Percentiles rank a stretch among this genome's conserved stretches.
Conservation (phyloP, 2,797 vertebrate genomes). For the Platalea minor region DNA sequence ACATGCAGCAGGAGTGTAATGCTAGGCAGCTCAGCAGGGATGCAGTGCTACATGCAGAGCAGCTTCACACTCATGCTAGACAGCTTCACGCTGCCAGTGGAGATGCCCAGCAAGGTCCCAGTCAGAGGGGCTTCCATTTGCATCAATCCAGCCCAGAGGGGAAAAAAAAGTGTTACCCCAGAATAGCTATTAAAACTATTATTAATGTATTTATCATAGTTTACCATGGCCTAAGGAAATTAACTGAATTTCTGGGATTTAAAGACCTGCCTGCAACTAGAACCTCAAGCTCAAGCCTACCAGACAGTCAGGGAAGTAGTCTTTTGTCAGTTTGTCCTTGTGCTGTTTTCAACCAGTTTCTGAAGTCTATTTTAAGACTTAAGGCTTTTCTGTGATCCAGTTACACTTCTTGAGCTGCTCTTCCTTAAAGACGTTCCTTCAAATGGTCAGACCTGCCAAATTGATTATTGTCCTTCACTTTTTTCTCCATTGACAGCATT, state of each 20-base stretch:
- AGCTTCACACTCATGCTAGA: no score
- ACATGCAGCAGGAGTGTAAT: neutral
- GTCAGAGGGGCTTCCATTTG: neutral
- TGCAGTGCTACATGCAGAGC: fast-evolving
- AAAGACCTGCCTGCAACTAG: neutral
- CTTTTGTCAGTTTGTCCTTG: neutral
- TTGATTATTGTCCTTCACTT: neutral
- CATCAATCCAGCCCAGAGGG: neutral
- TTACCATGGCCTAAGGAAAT: neutral
- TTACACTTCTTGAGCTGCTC: neutral
- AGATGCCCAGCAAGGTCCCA: neutral
- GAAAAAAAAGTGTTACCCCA: neutral
- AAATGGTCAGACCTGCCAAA: neutral
- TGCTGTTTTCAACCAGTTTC: neutral
- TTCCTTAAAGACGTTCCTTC: neutral
- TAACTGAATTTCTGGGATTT: neutral
- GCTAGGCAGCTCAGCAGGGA: neutral
- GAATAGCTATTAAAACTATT: neutral
- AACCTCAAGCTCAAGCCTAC: neutral
- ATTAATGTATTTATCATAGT: neutral
- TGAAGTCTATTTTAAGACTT: neutral
- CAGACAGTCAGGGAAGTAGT: neutral
- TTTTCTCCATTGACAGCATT: neutral
- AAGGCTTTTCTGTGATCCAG: neutral
- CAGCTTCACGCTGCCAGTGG: neutral